Evolutionary conservation across 2,113 vertebrate genomes (phyloP).

Genomic region (Pyrgilauda ruficollis): DNA sequence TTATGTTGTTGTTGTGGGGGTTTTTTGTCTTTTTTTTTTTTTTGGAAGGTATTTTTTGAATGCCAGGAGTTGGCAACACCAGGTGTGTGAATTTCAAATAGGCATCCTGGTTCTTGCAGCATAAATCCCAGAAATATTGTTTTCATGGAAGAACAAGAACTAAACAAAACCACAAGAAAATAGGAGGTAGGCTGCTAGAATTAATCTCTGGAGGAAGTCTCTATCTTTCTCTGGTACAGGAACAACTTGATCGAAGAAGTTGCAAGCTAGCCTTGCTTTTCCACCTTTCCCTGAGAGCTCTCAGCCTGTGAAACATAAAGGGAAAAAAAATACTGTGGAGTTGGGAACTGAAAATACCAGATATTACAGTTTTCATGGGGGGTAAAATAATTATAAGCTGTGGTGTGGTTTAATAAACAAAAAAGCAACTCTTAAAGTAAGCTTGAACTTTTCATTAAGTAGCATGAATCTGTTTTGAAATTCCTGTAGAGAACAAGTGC

Average conservation of each 20-base stretch:
- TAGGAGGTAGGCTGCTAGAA: background rate
- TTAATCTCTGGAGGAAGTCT: background rate
- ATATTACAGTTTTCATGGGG: background rate
- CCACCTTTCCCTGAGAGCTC: background rate
- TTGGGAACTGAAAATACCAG: background rate
- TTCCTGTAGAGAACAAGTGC: slow-evolving; percentile 1
- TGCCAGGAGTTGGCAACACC: background rate
- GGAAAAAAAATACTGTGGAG: background rate
- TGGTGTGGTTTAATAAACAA: background rate
- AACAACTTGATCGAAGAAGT: background rate
- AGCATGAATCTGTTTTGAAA: background rate
- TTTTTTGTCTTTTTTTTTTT: too few species aligned
- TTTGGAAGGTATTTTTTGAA: background rate
- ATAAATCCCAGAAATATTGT: background rate
- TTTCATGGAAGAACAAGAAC: background rate
- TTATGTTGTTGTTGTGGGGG: background rate
- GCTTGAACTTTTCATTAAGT: slow-evolving; percentile 8
- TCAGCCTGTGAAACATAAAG: background rate
- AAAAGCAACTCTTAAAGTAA: background rate
- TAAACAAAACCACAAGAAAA: background rate
- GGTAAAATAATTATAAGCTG: background rate
- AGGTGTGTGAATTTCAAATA: background rate
- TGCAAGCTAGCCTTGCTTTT: background rate
- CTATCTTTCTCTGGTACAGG: background rate
- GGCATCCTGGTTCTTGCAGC: background rate